Evolutionary conservation across 1,140 invertebrate genomes (phyloP).

Genomic region (Anoplophora glabripennis): DNA sequence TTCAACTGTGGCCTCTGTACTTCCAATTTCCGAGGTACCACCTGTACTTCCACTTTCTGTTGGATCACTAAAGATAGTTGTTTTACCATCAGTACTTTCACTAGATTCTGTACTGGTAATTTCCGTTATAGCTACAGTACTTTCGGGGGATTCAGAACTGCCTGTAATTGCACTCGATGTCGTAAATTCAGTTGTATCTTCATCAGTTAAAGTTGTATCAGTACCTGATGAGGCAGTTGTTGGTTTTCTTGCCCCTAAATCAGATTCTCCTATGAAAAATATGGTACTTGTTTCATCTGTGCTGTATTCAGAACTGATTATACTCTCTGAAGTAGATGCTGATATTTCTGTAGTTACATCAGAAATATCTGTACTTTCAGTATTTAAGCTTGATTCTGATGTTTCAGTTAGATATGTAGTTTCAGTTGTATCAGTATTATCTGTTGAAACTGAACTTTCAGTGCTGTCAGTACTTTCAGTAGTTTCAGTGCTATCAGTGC

Average conservation of each 20-base stretch:
- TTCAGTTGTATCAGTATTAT: constrained; percentile 17
- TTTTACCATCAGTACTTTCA: constrained; percentile 22
- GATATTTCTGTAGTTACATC: constrained; percentile 3
- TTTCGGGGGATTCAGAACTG: constrained; percentile 13
- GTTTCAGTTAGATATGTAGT: constrained; percentile 3
- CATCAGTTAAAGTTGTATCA: constrained; percentile 4
- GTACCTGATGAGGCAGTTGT: no score
- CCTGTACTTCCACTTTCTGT: constrained; percentile 20
- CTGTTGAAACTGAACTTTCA: constrained; percentile 10
- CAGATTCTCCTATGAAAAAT: constrained; percentile 3
- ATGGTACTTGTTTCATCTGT: neutral
- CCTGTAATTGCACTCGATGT: constrained; percentile 20
- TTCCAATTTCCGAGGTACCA: neutral
- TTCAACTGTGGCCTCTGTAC: constrained; percentile 8
- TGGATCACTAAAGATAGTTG: constrained; percentile 16
- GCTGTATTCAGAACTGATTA: neutral
- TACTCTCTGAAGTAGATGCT: constrained; percentile 4
- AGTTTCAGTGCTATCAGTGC: constrained; percentile 14
- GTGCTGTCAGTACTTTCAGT: constrained; percentile 18
- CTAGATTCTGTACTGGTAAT: constrained; percentile 22
- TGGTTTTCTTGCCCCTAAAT: no score
- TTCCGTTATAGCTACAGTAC: constrained; percentile 12
- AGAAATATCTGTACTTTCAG: constrained; percentile 11
- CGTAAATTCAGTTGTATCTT: constrained; percentile 9
- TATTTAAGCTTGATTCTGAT: neutral